Evolutionary conservation across 2,888 invertebrate genomes (phyloP).

Genomic region (Hypolimnas misippus): DNA sequence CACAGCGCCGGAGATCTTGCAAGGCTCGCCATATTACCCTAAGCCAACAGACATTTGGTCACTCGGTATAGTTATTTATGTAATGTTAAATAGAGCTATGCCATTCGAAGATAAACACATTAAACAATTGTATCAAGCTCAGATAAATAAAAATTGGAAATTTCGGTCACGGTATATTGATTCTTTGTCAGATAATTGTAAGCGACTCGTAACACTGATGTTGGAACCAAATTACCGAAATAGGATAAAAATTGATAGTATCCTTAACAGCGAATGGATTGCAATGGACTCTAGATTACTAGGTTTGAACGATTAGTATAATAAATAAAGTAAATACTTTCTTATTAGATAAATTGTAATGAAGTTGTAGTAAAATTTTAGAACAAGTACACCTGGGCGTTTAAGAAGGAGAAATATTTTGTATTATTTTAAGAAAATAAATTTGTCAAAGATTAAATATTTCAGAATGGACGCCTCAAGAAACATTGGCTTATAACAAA

Average conservation of each 20-base stretch:
- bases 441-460: slow-evolving; percentile 24
- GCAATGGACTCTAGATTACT: slow-evolving; percentile 85
- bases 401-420: no score
- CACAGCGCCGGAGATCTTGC: slow-evolving; percentile 94
- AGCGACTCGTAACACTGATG: slow-evolving; percentile 84
- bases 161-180: slow-evolving; percentile 87
- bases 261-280: slow-evolving; percentile 85
- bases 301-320: slow-evolving; percentile 51
- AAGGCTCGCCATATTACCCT: slow-evolving; percentile 88
- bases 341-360: neutral
- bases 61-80: slow-evolving; percentile 90
- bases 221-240: slow-evolving; percentile 87
- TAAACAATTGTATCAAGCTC: slow-evolving; percentile 86
- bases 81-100: slow-evolving; percentile 92
- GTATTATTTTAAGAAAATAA: no score
- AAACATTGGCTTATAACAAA: slow-evolving; percentile 66
- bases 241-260: slow-evolving; percentile 84
- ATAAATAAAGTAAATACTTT: neutral
- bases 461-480: slow-evolving; percentile 74
- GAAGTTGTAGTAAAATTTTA: no score
- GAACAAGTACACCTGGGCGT: no score
- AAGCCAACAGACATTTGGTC: slow-evolving; percentile 92
- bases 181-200: slow-evolving; percentile 84
- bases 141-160: slow-evolving; percentile 85
- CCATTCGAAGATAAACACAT: slow-evolving; percentile 92